Evolutionary conservation across 2,113 vertebrate species (phyloP).

Genomic region (Leucosticte australis): DNA sequence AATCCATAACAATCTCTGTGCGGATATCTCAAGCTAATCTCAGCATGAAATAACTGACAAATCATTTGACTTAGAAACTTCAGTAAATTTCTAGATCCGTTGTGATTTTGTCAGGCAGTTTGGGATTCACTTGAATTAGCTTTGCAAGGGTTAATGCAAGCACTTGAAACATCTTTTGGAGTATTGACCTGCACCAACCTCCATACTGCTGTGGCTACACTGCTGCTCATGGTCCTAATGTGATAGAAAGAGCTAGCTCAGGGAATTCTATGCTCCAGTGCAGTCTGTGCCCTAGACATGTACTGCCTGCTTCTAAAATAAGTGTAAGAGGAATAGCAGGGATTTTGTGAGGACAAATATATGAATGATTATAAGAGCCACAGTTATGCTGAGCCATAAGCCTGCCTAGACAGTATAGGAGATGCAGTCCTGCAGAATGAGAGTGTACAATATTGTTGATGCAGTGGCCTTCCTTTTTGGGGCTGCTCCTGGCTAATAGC

Average conservation of each 20-base stretch:
- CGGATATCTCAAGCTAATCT: not conserved
- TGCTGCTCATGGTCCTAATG: not conserved
- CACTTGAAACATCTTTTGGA: not conserved
- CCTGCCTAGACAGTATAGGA: not conserved
- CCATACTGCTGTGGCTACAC: not conserved
- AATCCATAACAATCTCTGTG: not conserved
- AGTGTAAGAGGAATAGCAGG: not conserved
- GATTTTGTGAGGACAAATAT: not conserved
- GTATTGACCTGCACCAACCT: not conserved
- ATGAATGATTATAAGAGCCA: not conserved
- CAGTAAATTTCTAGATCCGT: not conserved
- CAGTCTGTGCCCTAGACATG: not conserved
- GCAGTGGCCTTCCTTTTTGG: not conserved
- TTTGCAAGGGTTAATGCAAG: not conserved
- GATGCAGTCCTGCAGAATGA: not conserved
- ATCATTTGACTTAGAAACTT: not conserved
- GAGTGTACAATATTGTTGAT: not conserved
- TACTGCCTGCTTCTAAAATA: constrained; percentile 2
- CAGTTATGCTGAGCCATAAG: not conserved
- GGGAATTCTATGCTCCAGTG: not conserved
- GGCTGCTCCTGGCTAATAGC: not conserved
- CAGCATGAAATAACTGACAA: not conserved
- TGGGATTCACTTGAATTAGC: not conserved
- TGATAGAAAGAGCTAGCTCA: not conserved
- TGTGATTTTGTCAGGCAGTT: not conserved